Conservation (phyloP, 2,888 invertebrate species). For the Didymodactylos carnosus region DNA sequence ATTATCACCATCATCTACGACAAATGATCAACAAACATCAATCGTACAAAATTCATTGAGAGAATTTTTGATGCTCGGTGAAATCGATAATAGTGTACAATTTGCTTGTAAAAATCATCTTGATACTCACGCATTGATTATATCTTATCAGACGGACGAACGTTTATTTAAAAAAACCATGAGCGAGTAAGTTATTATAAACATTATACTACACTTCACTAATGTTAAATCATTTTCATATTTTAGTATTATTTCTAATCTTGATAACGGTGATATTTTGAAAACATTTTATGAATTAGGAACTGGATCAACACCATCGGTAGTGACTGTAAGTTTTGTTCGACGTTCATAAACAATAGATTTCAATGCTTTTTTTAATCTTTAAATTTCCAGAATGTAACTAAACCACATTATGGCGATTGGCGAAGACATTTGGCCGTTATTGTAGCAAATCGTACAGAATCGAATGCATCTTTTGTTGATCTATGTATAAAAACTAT, state of each 20-base stretch:
- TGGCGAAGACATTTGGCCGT: conserved; percentile 92
- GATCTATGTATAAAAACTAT: conserved; percentile 42
- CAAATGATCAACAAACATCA: too few species aligned
- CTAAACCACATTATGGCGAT: conserved; percentile 45
- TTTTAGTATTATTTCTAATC: neutral
- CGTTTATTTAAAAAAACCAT: neutral
- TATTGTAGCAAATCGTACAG: conserved; percentile 56
- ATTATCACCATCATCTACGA: neutral
- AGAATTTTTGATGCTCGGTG: neutral
- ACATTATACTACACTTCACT: too few species aligned
- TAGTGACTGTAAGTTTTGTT: neutral
- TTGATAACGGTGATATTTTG: neutral
- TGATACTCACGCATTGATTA: neutral
- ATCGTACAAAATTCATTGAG: neutral
- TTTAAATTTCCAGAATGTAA: conserved; percentile 27
- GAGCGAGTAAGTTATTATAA: neutral
- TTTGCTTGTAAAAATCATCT: neutral
- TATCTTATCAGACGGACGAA: neutral
- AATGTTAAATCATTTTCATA: neutral
- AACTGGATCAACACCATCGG: neutral
- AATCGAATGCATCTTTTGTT: conserved; percentile 37
- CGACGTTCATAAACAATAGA: neutral
- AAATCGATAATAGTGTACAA: neutral
- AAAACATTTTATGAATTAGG: conserved; percentile 1
- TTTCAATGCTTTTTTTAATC: neutral